A percentile compares a stretch with the other conserved stretches of the same genome.
Evolutionary conservation across 2,113 vertebrate genomes (phyloP).

Genomic region (Ahaetulla prasina): DNA sequence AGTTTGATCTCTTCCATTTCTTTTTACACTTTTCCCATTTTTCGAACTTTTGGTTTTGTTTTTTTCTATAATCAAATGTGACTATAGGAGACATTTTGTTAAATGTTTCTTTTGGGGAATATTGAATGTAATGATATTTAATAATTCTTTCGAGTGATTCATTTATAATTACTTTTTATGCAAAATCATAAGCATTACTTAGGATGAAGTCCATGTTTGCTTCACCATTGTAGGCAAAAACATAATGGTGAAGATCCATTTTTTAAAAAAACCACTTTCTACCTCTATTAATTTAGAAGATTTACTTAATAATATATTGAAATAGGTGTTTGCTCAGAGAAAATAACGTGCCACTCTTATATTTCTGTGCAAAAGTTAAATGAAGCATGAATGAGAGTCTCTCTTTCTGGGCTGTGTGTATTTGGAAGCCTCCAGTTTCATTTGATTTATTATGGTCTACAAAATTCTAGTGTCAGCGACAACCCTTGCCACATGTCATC

Average conservation of each 20-base stretch:
- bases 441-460: slow-evolving; percentile 69
- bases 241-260: slow-evolving; percentile 6
- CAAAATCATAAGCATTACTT: background rate
- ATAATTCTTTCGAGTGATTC: background rate
- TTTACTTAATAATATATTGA: slow-evolving; percentile 21
- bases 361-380: slow-evolving; percentile 29
- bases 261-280: slow-evolving; percentile 31
- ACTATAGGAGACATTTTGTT: background rate
- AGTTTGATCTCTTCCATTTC: background rate
- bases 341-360: background rate
- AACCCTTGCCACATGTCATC: slow-evolving; percentile 69
- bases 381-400: slow-evolving; percentile 32
- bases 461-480: slow-evolving; percentile 69
- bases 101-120: background rate
- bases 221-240: background rate
- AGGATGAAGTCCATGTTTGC: background rate
- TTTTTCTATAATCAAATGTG: background rate
- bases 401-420: slow-evolving; percentile 29
- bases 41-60: background rate
- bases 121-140: background rate
- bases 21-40: background rate
- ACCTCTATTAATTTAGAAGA: background rate
- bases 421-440: slow-evolving; percentile 47
- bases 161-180: background rate
- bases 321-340: slow-evolving; percentile 25